Base-by-base conservation (phyloP, 2,888 invertebrate species). In the Myopa tessellatipennis region DNA sequence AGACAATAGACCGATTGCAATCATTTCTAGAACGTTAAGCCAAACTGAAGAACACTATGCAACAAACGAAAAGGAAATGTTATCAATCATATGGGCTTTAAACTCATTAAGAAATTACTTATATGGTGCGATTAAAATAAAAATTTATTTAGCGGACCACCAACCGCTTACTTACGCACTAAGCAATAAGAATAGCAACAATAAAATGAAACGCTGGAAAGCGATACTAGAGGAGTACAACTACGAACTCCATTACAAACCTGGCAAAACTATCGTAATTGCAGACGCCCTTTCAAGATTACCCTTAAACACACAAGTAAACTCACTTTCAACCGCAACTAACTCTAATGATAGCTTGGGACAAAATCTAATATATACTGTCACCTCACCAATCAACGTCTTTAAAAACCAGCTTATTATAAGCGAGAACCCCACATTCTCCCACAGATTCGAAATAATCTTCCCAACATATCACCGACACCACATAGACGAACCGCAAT, bases 171-270 rank as follows among this genome's bases (percentile, higher is more conserved):
- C 79, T 1, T 77, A 72, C 14, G 79, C 79, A 0, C 40, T 82
- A 0, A 79, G 79, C 38, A 81, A 79, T n/a, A 80, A 79, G 55
- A 81, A 80, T n/a, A 71, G 65, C 14, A 76, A 79, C 65, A 26
- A 58, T 4, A 80, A 80, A 58, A 58, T 80, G 14, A 80, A 81
- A 65, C 12, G 77, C n/a, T 82, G 82, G 80, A 81, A 82, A 73
- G 69, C 77, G 1, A 63, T 74, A 6, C 60, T 81, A 1, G 78
- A 81, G 58, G 79, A 82, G 12, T 80, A 79, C 38, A 77, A 81
- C 14, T 78, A 82, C 18, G 80, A 80, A 71, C 40, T 80, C 0
- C 18, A 45, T 14, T 80, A 79, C 45, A 80, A 82, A 72, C 79
- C 81, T 4, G 79, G 79, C 12, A 79, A 26, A 12, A 75, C 74